A percentile compares a stretch with the other conserved stretches of the same genome.
These are phyloP conservation scores for Pogonocherus hispidulus DNA, from an alignment of 2,888 invertebrate genomes.

Conservation along the genomic window DNA sequence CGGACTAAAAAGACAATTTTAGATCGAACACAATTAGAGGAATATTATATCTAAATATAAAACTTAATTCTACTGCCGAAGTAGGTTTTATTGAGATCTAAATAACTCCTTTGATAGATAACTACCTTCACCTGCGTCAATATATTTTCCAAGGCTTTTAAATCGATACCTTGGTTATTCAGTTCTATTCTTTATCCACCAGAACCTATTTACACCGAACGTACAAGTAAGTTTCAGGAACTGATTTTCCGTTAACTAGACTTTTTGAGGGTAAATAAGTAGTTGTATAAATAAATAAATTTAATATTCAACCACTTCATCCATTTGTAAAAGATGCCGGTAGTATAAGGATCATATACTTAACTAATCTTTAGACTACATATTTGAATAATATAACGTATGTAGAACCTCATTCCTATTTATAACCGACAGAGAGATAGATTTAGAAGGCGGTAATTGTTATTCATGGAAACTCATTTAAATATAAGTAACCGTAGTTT, in stretches of 20 bases:
- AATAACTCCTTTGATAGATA: background rate
- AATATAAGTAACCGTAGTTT: background rate
- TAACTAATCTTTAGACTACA: background rate
- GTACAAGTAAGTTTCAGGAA: background rate
- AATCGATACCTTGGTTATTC: constrained; percentile 1
- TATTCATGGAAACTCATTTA: background rate
- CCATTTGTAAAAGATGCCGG: background rate
- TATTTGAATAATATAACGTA: background rate
- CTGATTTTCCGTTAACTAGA: too few relatives aligned
- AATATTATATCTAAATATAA: constrained; percentile 1
- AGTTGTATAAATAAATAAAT: too few relatives aligned
- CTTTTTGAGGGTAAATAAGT: too few relatives aligned
- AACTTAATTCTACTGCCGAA: background rate
- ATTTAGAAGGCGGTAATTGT: background rate
- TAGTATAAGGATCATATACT: background rate
- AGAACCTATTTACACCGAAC: background rate
- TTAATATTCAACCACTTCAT: background rate
- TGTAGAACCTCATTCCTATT: background rate
- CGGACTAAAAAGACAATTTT: background rate
- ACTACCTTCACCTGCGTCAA: constrained; percentile 1
- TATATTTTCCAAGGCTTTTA: background rate
- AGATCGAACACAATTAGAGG: background rate
- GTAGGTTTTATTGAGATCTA: background rate
- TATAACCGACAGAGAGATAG: background rate
- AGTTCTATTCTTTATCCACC: background rate